A percentile compares a stretch with the other conserved stretches of the same genome.
phyloP scores from a whole-genome alignment of 2,797 vertebrate genomes.

The Adelosebastes latens region DNA sequence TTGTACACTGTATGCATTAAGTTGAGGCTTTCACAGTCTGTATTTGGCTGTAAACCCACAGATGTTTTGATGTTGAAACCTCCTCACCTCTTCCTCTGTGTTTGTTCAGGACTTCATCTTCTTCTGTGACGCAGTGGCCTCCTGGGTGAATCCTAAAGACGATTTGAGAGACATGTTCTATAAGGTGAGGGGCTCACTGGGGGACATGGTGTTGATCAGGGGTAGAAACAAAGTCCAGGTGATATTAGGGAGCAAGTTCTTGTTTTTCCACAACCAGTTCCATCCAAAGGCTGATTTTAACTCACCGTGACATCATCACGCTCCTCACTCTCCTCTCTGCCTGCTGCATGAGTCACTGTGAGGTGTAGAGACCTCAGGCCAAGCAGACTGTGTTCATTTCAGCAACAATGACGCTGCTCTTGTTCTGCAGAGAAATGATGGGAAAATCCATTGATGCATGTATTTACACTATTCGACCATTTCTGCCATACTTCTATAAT shows the following conservation, averaged over 20 bases:
- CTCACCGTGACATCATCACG: background rate
- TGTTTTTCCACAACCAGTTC: background rate
- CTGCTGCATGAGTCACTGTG: constrained; percentile 1
- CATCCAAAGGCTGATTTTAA: background rate
- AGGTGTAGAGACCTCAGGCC: background rate
- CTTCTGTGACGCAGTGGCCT: constrained; percentile 95
- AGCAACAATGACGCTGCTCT: background rate
- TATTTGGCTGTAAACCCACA: background rate
- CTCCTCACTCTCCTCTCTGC: background rate
- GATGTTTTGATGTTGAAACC: background rate
- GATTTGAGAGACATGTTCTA: constrained; percentile 96
- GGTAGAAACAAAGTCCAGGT: background rate
- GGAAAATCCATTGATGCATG: background rate
- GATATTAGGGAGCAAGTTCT: background rate
- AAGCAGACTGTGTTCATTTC: background rate
- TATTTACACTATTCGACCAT: background rate
- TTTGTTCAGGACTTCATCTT: constrained; percentile 91
- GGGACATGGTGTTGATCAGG: background rate
- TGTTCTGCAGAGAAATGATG: background rate
- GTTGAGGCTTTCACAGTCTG: background rate
- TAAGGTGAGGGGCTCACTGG: constrained; percentile 82
- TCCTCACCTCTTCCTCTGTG: background rate
- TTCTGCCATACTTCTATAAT: background rate
- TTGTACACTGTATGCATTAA: too few species aligned
- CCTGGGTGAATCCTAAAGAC: constrained; percentile 95